Conservation (phyloP, 2,797 vertebrate genomes). For the Mallotus villosus region DNA sequence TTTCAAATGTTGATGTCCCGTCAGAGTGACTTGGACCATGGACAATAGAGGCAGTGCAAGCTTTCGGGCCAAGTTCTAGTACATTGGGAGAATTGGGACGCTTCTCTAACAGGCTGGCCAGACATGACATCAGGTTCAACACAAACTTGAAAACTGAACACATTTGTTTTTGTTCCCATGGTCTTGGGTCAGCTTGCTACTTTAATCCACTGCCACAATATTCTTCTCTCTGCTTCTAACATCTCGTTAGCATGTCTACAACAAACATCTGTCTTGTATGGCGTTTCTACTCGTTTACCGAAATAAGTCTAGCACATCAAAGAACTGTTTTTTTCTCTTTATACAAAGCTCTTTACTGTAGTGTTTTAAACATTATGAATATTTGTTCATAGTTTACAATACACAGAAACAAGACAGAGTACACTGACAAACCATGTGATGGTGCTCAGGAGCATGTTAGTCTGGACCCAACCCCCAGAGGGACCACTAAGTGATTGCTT, state of each 20-base stretch:
- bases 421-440: background rate
- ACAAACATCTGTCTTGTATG: background rate
- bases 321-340: background rate
- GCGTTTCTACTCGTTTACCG: background rate
- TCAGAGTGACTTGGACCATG: background rate
- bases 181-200: background rate
- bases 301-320: conserved; percentile 14
- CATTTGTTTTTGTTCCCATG: background rate
- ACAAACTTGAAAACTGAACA: background rate
- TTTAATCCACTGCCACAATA: background rate
- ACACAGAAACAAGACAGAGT: conserved; percentile 13
- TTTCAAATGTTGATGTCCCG: background rate
- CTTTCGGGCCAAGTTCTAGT: no score
- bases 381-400: conserved; percentile 19
- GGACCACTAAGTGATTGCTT: conserved; percentile 1
- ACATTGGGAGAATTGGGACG: no score
- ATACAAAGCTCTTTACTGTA: conserved; percentile 16
- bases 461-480: background rate
- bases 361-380: conserved; percentile 25
- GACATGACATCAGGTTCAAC: background rate
- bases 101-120: background rate
- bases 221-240: background rate
- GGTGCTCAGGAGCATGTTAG: background rate
- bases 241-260: background rate
- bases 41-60: background rate